These are phyloP conservation scores for Drosophila sulfurigaster DNA, from an alignment of 1,140 invertebrate genomes.

Conservation along the genomic window DNA sequence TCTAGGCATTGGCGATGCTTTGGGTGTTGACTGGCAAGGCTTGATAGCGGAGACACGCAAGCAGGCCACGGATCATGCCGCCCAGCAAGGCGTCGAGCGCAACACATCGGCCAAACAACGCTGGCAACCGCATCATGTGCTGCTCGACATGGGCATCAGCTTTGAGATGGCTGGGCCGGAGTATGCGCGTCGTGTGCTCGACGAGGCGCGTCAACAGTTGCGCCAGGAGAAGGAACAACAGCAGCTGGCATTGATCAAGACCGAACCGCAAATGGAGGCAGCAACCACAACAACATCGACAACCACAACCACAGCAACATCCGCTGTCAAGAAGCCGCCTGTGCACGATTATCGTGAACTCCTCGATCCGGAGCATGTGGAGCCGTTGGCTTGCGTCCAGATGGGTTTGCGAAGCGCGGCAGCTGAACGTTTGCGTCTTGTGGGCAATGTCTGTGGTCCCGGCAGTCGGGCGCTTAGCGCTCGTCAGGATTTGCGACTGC, in stretches of 20 bases:
- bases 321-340: slow-evolving; percentile 5
- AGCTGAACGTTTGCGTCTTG: slow-evolving; percentile 84
- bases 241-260: slow-evolving; percentile 22
- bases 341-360: slow-evolving; percentile 63
- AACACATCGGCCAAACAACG: slow-evolving; percentile 88
- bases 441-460: slow-evolving; percentile 85
- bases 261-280: slow-evolving; percentile 40
- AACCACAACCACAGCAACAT: slow-evolving; percentile 20
- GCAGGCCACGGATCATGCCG: slow-evolving; percentile 84
- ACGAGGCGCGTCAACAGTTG: slow-evolving; percentile 69
- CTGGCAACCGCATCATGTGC: slow-evolving; percentile 91
- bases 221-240: slow-evolving; percentile 54
- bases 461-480: slow-evolving; percentile 88
- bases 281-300: slow-evolving; percentile 18
- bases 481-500: slow-evolving; percentile 88
- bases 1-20: slow-evolving; percentile 92
- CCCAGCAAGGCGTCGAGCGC: slow-evolving; percentile 81
- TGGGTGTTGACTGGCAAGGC: slow-evolving; percentile 97
- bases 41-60: slow-evolving; percentile 91
- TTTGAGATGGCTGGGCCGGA: slow-evolving; percentile 89
- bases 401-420: slow-evolving; percentile 85
- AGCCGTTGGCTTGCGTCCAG: slow-evolving; percentile 88
- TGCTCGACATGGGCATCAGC: slow-evolving; percentile 90
- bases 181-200: slow-evolving; percentile 87
- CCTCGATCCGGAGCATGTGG: slow-evolving; percentile 59